Base-by-base conservation (phyloP, 2,888 invertebrate species). In the Melieria crassipennis region DNA sequence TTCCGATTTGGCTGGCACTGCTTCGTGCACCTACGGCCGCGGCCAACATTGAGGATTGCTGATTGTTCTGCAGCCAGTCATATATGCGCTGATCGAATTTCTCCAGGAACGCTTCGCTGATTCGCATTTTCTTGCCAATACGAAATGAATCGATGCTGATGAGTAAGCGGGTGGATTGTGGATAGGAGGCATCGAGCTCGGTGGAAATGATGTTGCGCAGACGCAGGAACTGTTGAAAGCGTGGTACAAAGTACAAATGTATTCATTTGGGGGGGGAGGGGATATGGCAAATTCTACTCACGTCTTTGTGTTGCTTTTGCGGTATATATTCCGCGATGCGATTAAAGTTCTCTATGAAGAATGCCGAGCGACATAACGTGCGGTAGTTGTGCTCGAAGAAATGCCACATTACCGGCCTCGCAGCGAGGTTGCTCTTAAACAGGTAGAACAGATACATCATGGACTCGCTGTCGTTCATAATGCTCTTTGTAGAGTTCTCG, bases 351-450 rank as follows among this genome's bases (percentile, higher is more conserved):
- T 80, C 79, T 9, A 77, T 73, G 46, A 84, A 84, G 9, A 73
- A 71, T 0, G 78, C 70, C 3, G 77, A 77, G 0, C 69, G 78
- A 4, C 80, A 80, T 11, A 85, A 76, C 1, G 71, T 71, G 69
- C 78, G 78, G 65, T 83, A 83, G 71, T 85, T 80, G 0, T 78
- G 70, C n/a, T 79, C 78, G 61, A 85, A 78, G 62, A 80, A 86
- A 0, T 79, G 67, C 82, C 83, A 80, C 46, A 86, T 72, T 0
- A 79, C 73, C 0, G 80, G 76, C 1, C 85, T 79, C 0, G 83
- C 76, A 2, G 75, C 77, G 72, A 75, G 70, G 71, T 84, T 86
- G 4, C 80, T 77, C 30, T 79, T 82, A 62, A 79, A 82, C 13
- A 83, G 50, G 57, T 80, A 84, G 4, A 77, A 68, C 4, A 86